Evolutionary conservation across 1,140 invertebrate species (phyloP).

Genomic region (Drosophila ironensis): DNA sequence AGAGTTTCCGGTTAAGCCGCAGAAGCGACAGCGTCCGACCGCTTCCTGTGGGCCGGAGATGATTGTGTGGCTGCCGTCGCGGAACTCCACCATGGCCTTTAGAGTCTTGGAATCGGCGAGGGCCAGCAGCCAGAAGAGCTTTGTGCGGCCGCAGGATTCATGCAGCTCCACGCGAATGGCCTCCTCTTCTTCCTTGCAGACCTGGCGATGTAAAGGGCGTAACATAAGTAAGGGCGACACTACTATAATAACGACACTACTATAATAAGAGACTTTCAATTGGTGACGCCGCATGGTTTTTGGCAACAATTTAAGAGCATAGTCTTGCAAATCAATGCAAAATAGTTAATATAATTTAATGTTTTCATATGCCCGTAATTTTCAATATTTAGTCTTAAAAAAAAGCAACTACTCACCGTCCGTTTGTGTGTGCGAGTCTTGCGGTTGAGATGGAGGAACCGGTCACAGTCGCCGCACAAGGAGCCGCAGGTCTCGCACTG

Average conservation of each 20-base stretch:
- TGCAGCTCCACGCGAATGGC: conserved; percentile 96
- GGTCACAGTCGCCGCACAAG: conserved; percentile 97
- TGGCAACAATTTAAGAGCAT: too few species aligned
- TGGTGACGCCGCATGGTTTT: too few species aligned
- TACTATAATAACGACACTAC: too few species aligned
- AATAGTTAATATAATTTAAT: too few species aligned
- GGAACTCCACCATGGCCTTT: conserved; percentile 96
- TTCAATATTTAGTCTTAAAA: too few species aligned
- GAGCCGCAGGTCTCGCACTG: conserved; percentile 95
- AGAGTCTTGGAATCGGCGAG: conserved; percentile 95
- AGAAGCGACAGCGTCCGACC: conserved; percentile 95
- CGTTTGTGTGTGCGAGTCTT: conserved; percentile 93
- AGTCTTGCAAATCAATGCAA: too few species aligned
- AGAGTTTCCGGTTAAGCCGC: conserved; percentile 91
- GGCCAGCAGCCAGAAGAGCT: conserved; percentile 96
- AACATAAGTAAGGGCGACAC: too few species aligned
- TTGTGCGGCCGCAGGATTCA: conserved; percentile 97
- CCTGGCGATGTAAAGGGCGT: conserved; percentile 45
- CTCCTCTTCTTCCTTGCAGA: conserved; percentile 98
- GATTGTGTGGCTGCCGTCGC: conserved; percentile 86
- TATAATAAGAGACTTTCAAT: too few species aligned
- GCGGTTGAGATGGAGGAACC: conserved; percentile 95
- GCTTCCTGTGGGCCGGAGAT: conserved; percentile 82
- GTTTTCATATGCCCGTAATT: neutral
- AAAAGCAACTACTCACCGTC: conserved; percentile 85